Evolutionary conservation across 2,888 invertebrate genomes (phyloP).

Genomic region (Stenolophus ochropezus): DNA sequence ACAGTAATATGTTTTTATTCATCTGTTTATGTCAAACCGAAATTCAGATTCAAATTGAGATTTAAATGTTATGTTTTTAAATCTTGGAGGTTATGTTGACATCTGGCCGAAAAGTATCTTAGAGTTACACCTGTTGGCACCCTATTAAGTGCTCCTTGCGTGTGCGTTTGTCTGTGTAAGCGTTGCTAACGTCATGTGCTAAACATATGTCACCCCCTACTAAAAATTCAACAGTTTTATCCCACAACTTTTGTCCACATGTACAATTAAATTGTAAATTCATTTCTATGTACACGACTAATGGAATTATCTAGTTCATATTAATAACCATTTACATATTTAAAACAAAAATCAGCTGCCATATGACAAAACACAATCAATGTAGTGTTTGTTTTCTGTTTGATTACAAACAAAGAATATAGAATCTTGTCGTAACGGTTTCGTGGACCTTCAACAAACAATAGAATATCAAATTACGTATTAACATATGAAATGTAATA

Average conservation of each 20-base stretch:
- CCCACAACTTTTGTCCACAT: background rate
- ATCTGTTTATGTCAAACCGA: no score
- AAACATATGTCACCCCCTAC: conserved; percentile 18
- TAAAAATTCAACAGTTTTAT: conserved; percentile 16
- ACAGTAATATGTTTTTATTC: no score
- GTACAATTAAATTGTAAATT: background rate
- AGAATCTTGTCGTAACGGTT: background rate
- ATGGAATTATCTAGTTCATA: background rate
- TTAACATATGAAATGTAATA: background rate
- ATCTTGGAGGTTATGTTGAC: background rate
- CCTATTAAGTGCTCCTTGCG: background rate
- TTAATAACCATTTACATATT: background rate
- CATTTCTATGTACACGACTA: background rate
- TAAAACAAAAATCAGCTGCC: background rate
- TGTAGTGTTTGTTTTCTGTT: background rate
- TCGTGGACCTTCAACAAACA: background rate
- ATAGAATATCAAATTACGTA: background rate
- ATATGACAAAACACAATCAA: background rate
- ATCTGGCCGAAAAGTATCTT: background rate
- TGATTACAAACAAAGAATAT: background rate
- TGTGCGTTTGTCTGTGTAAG: background rate
- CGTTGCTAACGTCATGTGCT: conserved; percentile 3
- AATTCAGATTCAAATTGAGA: no score
- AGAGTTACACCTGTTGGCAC: conserved; percentile 18
- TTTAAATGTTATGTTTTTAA: background rate